phyloP scores from a whole-genome alignment of 2,888 invertebrate genomes.

The Hirtodrosophila histrioides region DNA sequence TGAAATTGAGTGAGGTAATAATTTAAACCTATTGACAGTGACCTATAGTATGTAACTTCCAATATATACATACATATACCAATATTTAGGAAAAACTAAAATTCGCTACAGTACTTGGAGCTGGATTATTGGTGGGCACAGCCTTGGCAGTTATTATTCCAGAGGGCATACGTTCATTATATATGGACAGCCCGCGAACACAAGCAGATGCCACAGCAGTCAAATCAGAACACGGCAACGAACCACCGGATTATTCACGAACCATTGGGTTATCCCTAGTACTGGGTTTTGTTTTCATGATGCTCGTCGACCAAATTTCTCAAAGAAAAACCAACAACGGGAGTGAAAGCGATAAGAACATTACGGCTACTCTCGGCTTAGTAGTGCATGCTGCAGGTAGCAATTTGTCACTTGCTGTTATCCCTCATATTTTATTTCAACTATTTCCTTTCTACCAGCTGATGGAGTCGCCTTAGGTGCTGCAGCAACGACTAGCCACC shows the following conservation, averaged over 20 bases:
- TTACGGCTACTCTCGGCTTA: constrained; percentile 97
- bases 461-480: constrained; percentile 99
- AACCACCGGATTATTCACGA: constrained; percentile 75
- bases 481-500: constrained; percentile 97
- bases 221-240: neutral
- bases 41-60: neutral
- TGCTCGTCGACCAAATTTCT: constrained; percentile 94
- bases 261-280: constrained; percentile 96
- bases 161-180: constrained; percentile 96
- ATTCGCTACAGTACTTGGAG: constrained; percentile 97
- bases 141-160: constrained; percentile 99
- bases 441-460: constrained; percentile 85
- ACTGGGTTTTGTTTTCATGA: constrained; percentile 97
- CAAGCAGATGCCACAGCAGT: neutral
- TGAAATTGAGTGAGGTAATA: constrained; percentile 95
- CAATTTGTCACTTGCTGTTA: neutral
- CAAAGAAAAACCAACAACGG: constrained; percentile 84
- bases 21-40: constrained; percentile 58
- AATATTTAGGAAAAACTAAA: constrained; percentile 93
- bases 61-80: no score
- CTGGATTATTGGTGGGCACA: constrained; percentile 98
- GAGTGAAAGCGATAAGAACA: constrained; percentile 88
- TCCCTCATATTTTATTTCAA: neutral
- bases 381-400: constrained; percentile 98
- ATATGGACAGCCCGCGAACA: constrained; percentile 82